phyloP scores from a whole-genome alignment of 2,113 vertebrate genomes.

The Seriola quinqueradiata region DNA sequence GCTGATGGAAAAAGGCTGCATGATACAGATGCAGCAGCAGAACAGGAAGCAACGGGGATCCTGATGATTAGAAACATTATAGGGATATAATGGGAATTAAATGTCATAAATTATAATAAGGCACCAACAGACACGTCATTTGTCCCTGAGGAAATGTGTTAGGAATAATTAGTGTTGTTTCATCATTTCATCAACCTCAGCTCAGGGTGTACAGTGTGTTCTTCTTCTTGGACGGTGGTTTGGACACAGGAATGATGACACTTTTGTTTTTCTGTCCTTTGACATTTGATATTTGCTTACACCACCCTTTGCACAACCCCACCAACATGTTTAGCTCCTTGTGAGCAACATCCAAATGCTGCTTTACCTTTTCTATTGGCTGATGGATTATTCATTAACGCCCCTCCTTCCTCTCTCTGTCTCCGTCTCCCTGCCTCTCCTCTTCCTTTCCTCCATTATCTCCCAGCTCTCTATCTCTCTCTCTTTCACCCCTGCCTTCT shows the following conservation, averaged over 20 bases:
- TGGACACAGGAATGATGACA: not conserved
- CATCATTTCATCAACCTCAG: not conserved
- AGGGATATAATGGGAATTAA: not conserved
- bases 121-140: no score
- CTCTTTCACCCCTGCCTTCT: not conserved
- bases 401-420: constrained; percentile 6
- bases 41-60: not conserved
- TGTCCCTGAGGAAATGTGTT: not conserved
- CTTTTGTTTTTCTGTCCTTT: not conserved
- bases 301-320: not conserved
- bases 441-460: constrained; percentile 18
- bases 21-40: constrained; percentile 19
- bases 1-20: not conserved
- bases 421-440: not conserved
- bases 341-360: not conserved
- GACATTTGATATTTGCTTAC: constrained; percentile 9
- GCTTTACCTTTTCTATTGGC: constrained; percentile 35
- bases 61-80: not conserved
- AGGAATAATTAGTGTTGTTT: not conserved
- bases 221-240: not conserved
- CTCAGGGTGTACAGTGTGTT: not conserved
- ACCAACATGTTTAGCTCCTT: constrained; percentile 11
- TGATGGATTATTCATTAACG: constrained; percentile 69
- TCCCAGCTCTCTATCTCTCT: constrained; percentile 2
- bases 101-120: not conserved